A percentile compares a stretch with the other conserved stretches of the same genome.
phyloP scores from a whole-genome alignment of 2,113 vertebrate genomes.

The Cynoglossus semilaevis region DNA sequence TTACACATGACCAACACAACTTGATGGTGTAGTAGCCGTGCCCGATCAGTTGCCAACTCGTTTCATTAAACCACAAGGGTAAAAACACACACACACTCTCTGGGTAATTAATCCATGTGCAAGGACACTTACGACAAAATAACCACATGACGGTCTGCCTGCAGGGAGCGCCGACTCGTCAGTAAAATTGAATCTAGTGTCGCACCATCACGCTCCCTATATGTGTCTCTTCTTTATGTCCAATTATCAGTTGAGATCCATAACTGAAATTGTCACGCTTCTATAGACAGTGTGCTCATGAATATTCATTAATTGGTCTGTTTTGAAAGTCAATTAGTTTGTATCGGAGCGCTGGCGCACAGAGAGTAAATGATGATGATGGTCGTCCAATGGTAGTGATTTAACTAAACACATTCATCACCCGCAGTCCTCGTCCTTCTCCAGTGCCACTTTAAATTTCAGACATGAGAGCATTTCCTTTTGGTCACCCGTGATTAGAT shows the following conservation, averaged over 20 bases:
- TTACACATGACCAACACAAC: too few species aligned
- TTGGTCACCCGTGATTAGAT: slow-evolving; percentile 4
- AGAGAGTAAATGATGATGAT: slow-evolving; percentile 54
- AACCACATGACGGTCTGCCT: slow-evolving; percentile 10
- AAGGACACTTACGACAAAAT: slow-evolving; percentile 19
- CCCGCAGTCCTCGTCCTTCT: slow-evolving; percentile 29
- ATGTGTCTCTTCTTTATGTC: slow-evolving; percentile 20
- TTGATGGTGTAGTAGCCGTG: too few species aligned
- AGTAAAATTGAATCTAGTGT: slow-evolving; percentile 11
- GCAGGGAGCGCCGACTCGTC: slow-evolving; percentile 1
- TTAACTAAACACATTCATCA: slow-evolving; percentile 63
- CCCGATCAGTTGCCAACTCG: too few species aligned
- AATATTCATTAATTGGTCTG: slow-evolving; percentile 53
- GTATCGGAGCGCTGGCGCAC: slow-evolving; percentile 45
- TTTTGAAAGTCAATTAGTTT: slow-evolving; percentile 59
- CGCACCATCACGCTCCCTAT: slow-evolving; percentile 10
- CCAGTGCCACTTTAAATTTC: slow-evolving; percentile 8
- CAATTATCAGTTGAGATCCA: slow-evolving; percentile 53
- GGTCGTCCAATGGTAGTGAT: slow-evolving; percentile 54
- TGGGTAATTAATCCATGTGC: slow-evolving; percentile 33
- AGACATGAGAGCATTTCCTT: neutral
- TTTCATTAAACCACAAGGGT: neutral
- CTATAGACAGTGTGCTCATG: slow-evolving; percentile 36
- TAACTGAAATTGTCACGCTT: slow-evolving; percentile 33
- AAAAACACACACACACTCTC: slow-evolving; percentile 30